These are phyloP conservation scores for Rallus crepitans DNA, from an alignment of 2,797 vertebrate genomes.

Conservation along the genomic window DNA sequence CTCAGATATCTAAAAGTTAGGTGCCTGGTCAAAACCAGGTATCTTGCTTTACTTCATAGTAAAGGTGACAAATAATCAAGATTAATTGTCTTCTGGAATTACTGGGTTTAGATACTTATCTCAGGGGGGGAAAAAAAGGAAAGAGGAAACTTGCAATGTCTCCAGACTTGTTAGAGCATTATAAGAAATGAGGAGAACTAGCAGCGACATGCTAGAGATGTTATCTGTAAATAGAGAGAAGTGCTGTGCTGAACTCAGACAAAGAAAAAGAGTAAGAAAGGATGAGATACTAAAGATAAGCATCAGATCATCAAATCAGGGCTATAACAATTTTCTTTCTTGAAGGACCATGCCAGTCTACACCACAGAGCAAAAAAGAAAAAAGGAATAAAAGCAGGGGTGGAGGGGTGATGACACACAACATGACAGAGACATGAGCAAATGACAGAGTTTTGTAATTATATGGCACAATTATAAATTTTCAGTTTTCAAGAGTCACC, in stretches of 20 bases:
- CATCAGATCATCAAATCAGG: neutral
- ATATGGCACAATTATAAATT: neutral
- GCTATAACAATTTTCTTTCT: neutral
- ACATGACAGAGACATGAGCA: neutral
- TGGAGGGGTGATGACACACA: too few relatives aligned
- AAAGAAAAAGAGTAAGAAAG: neutral
- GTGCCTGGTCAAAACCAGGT: neutral
- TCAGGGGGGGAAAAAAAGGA: neutral
- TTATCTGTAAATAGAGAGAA: neutral
- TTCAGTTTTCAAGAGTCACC: neutral
- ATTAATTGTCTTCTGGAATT: neutral
- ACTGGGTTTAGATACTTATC: neutral
- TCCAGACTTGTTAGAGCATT: neutral
- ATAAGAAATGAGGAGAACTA: neutral
- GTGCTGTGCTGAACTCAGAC: neutral
- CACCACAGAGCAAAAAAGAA: fast-evolving
- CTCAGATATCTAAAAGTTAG: neutral
- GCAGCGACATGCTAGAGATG: neutral
- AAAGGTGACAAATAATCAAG: neutral
- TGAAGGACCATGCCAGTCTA: neutral
- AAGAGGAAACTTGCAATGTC: neutral
- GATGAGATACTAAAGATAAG: neutral
- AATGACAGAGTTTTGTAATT: neutral
- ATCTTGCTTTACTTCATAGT: neutral
- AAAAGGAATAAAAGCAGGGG: fast-evolving